phyloP scores from a whole-genome alignment of 2,888 invertebrate species.

The Therioaphis trifolii region DNA sequence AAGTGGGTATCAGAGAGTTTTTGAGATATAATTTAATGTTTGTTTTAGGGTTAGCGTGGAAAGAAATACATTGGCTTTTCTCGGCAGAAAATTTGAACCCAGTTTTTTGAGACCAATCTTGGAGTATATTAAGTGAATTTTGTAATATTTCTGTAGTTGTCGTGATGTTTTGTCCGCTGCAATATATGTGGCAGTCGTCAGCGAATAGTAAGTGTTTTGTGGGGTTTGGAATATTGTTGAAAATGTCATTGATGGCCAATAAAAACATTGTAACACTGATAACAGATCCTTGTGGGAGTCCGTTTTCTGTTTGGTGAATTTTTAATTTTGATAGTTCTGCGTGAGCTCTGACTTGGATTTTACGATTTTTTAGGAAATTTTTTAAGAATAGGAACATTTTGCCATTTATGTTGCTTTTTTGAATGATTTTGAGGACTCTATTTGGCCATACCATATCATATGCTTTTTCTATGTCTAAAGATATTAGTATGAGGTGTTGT shows the following conservation, averaged over 20 bases:
- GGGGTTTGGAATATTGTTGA: too few species aligned
- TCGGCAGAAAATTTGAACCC: slow-evolving; percentile 20
- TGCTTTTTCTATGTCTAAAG: too few species aligned
- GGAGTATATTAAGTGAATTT: not conserved
- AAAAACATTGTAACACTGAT: too few species aligned
- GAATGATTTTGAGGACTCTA: too few species aligned
- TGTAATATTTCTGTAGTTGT: not conserved
- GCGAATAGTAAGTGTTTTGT: not conserved
- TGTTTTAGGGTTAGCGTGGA: not conserved
- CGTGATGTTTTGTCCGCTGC: slow-evolving; percentile 13
- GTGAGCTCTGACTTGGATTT: not conserved
- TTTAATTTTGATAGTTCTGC: not conserved
- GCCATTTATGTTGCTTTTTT: too few species aligned
- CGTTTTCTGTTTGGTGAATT: not conserved
- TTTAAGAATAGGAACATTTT: too few species aligned
- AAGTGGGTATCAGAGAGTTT: not conserved
- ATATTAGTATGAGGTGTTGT: too few species aligned
- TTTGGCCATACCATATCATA: too few species aligned
- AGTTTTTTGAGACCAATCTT: slow-evolving; percentile 13
- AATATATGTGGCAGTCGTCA: slow-evolving; percentile 14
- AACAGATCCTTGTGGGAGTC: too few species aligned
- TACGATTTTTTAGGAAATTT: not conserved
- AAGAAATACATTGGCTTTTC: not conserved
- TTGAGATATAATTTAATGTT: not conserved
- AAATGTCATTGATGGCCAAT: too few species aligned